Percentiles rank a stretch among this genome's conserved stretches.
These are phyloP conservation scores for Enteromius unitaeniatus DNA, from an alignment of 2,797 vertebrate species.

Conservation along the genomic window DNA sequence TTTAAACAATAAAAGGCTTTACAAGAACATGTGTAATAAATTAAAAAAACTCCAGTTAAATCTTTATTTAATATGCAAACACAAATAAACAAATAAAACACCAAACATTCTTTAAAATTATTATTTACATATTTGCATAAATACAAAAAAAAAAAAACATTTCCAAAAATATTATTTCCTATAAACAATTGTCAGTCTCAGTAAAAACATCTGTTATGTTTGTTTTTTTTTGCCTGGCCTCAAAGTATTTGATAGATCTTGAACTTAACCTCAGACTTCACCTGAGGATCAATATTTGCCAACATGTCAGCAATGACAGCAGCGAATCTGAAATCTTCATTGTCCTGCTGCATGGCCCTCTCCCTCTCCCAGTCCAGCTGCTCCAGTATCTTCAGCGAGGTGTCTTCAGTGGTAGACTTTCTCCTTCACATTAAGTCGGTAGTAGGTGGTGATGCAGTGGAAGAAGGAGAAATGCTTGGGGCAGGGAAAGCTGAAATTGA, in stretches of 20 bases:
- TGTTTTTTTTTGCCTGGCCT: background rate
- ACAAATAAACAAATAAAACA: background rate
- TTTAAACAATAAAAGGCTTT: background rate
- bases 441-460: background rate
- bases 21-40: background rate
- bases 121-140: background rate
- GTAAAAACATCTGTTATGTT: background rate
- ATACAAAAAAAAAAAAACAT: background rate
- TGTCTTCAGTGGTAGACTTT: background rate
- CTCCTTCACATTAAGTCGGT: background rate
- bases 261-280: constrained; percentile 12
- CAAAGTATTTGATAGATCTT: constrained; percentile 18
- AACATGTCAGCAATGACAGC: constrained; percentile 7
- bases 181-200: background rate
- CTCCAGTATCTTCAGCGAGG: constrained; percentile 5
- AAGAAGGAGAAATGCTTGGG: background rate
- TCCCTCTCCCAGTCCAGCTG: constrained; percentile 14
- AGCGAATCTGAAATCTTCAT: constrained; percentile 21
- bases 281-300: background rate
- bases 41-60: background rate
- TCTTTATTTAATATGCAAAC: constrained; percentile 2
- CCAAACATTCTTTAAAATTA: background rate
- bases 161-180: background rate
- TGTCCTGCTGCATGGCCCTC: background rate
- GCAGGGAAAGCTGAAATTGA: background rate